Evolutionary conservation across 2,113 vertebrate genomes (phyloP).

Genomic region (Sceloporus undulatus): DNA sequence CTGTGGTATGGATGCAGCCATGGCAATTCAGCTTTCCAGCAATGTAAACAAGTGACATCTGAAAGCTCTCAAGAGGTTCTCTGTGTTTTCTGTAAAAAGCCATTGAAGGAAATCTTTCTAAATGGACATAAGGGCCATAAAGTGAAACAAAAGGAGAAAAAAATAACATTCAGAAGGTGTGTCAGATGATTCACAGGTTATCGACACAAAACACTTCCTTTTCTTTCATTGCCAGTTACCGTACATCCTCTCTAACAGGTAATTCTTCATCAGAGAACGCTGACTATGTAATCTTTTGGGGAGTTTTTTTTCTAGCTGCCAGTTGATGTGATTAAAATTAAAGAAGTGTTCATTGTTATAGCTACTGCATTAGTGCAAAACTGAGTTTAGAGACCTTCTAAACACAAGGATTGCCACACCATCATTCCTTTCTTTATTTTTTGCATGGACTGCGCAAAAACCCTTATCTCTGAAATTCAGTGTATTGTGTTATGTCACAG

Average conservation of each 20-base stretch:
- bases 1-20: too few species aligned
- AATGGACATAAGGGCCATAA: constrained; percentile 1
- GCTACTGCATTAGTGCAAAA: not conserved
- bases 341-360: not conserved
- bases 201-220: constrained; percentile 18
- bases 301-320: constrained; percentile 7
- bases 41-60: not conserved
- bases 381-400: not conserved
- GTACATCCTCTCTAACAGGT: constrained; percentile 14
- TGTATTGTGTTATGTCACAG: not conserved
- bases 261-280: not conserved
- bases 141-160: constrained; percentile 1
- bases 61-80: not conserved
- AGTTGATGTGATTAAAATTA: not conserved
- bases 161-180: not conserved
- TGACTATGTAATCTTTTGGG: not conserved
- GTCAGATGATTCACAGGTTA: constrained; percentile 9
- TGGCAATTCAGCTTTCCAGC: not conserved
- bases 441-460: not conserved
- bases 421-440: not conserved
- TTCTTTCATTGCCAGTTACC: not conserved
- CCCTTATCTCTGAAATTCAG: not conserved
- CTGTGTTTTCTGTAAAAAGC: not conserved
- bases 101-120: not conserved
- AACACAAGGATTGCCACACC: not conserved